Conservation (phyloP, 2,113 vertebrate species). For the Eolophus roseicapilla region DNA sequence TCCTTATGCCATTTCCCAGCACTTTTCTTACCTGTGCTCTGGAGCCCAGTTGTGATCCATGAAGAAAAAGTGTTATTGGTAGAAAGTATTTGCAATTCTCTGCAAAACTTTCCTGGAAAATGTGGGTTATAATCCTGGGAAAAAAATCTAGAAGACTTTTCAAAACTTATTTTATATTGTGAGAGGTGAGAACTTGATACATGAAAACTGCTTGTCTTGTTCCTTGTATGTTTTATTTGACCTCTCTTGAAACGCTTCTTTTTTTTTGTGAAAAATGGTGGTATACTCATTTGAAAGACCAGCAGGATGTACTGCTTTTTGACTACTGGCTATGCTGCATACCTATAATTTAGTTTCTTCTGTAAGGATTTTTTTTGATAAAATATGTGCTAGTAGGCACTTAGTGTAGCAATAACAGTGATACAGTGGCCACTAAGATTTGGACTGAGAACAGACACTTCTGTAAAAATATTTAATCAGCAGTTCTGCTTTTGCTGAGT, state of each 20-base stretch:
- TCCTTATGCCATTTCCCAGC: background rate
- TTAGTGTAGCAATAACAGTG: background rate
- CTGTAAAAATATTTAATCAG: slow-evolving; percentile 41
- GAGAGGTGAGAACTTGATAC: background rate
- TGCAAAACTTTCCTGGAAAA: background rate
- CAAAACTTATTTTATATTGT: background rate
- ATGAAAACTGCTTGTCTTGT: background rate
- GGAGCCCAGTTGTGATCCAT: background rate
- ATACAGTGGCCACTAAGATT: background rate
- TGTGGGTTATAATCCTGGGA: background rate
- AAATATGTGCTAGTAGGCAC: background rate
- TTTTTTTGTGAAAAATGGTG: background rate
- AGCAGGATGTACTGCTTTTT: background rate
- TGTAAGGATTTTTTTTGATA: background rate
- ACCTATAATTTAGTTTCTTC: background rate
- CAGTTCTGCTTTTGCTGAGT: slow-evolving; percentile 27
- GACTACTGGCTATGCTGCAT: background rate
- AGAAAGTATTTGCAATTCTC: background rate
- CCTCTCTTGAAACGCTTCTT: background rate
- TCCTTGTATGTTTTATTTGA: background rate
- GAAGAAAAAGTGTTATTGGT: background rate
- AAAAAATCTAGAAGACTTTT: background rate
- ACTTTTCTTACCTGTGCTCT: background rate
- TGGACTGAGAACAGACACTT: background rate
- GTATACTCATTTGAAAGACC: background rate